Evolutionary conservation across 2,888 invertebrate species (phyloP).

Genomic region (Leptura quadrifasciata): DNA sequence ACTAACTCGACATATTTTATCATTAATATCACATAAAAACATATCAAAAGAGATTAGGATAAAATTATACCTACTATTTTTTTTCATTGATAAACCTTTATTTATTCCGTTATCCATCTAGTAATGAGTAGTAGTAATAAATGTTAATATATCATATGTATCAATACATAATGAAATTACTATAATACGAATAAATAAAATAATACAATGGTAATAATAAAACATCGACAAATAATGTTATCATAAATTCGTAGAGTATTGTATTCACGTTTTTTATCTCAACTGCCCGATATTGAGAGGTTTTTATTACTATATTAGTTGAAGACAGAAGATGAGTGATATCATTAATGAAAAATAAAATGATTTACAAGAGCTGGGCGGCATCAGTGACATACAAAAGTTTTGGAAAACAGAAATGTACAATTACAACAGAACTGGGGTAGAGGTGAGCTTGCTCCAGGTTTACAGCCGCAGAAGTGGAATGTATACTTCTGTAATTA

Average conservation of each 20-base stretch:
- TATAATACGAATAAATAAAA: neutral
- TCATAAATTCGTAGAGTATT: neutral
- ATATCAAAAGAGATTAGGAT: neutral
- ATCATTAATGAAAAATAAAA: no score
- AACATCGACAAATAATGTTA: neutral
- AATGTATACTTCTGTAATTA: no score
- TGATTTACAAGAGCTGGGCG: no score
- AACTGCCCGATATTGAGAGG: neutral
- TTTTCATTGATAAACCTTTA: neutral
- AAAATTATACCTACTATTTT: neutral
- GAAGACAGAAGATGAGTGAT: no score
- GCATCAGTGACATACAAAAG: no score
- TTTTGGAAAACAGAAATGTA: no score
- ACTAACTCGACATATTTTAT: neutral
- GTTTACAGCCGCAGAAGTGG: no score
- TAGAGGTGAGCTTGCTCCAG: no score
- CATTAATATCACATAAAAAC: neutral
- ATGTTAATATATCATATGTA: neutral
- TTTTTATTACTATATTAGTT: no score
- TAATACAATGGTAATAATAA: neutral
- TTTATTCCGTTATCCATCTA: neutral
- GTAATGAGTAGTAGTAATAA: neutral
- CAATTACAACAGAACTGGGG: no score
- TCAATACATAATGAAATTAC: neutral
- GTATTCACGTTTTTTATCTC: neutral